Base-by-base conservation (phyloP, 2,113 vertebrate species). In the Puma concolor region DNA sequence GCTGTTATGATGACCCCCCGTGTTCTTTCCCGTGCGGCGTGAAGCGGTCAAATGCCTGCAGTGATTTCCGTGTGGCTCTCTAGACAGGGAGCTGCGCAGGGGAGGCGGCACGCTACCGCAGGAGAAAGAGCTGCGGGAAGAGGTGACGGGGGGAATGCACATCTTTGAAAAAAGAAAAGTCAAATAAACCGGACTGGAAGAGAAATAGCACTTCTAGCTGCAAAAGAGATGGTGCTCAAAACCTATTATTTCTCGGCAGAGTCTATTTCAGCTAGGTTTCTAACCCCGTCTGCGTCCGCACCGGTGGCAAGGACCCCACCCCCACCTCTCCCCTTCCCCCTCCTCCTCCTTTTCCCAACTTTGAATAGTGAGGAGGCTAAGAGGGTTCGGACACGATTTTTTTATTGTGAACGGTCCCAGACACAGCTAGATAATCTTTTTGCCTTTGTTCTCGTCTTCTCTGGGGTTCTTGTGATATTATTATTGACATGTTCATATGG, bases 401-500 rank as follows among this genome's bases (percentile, higher is more conserved):
- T 98, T 98, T 92, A 88, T 92, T 80, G 92, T 91, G 95, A 94
- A 95, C 33, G 94, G 82, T 95, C 97, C 97, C 63, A 69, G 54
- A 74, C 98, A 88, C 57, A 98, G 95, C 3, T 66, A 96, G 94
- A 97, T 98, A 98, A 98, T 98, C 97, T 98, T 98, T 97, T 96
- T 98, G 96, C 94, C 94, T 99, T 98, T 98, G 92, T 98, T 98
- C 96, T 97, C 84, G 74, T 96, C 95, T 97, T 72, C 93, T 98
- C 97, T 91, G 97, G 84, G 64, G 84, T 79, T 98, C 92, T 93
- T 97, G 86, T 98, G 96, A 98, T 98, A 98, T 86, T 98, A 98
- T 98, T 98, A 98, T 98, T 98, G 94, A 97, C 98, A 98, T 98
- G 98, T 99, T 98, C 98, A 94, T 98, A 99, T 98, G 98, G 96